Evolutionary conservation across 2,113 vertebrate genomes (phyloP).

Genomic region (Notarius lentiginosus): DNA sequence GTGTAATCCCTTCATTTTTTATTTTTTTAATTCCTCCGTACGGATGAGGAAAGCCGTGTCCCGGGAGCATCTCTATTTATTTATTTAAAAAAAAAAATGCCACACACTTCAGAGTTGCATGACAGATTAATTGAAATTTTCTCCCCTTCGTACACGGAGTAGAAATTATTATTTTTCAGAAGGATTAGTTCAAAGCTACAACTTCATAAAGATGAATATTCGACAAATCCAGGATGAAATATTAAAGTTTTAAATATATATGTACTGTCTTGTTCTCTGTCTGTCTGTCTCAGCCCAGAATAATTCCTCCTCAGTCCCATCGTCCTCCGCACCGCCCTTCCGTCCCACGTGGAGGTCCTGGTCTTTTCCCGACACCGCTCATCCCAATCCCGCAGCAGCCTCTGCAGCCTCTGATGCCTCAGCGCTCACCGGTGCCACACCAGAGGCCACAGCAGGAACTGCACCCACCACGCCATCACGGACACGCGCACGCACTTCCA

Average conservation of each 20-base stretch:
- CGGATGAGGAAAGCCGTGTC: neutral
- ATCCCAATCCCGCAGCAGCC: constrained; percentile 75
- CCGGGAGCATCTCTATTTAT: neutral
- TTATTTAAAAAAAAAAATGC: neutral
- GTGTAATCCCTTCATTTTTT: constrained; percentile 62
- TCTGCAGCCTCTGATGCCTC: constrained; percentile 86
- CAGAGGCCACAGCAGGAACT: constrained; percentile 81
- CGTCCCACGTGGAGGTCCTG: constrained; percentile 68
- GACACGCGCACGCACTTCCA: constrained; percentile 76
- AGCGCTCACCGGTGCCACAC: constrained; percentile 80
- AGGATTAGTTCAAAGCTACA: neutral
- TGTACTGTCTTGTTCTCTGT: neutral
- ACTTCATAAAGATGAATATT: neutral
- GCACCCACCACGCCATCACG: constrained; percentile 77
- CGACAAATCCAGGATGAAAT: no score
- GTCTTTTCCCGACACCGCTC: constrained; percentile 83
- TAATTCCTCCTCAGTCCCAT: constrained; percentile 74
- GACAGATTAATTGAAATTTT: constrained; percentile 26
- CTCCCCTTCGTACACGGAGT: neutral
- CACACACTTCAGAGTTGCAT: neutral
- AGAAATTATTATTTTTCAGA: no score
- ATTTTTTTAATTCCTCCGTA: constrained; percentile 32
- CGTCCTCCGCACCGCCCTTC: constrained; percentile 70
- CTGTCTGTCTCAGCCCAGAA: constrained; percentile 70
- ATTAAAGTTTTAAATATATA: no score